Evolutionary conservation across 2,888 invertebrate species (phyloP), one percentile per base, ranked within the genome.

Genomic region (Nemurella pictetii): DNA sequence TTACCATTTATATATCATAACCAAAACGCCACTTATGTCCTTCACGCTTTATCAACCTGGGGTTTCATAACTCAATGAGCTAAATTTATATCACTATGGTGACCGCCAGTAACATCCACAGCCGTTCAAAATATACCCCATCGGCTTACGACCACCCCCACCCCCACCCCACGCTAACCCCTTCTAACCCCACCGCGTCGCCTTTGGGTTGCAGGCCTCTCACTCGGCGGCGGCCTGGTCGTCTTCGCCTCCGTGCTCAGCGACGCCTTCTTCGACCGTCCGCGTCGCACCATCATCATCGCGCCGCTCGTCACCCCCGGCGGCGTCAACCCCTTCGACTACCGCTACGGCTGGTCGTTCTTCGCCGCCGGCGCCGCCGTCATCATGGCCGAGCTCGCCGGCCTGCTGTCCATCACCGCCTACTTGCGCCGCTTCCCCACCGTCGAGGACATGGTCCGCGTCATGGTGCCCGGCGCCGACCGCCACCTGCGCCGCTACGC

Each of bases 331-430:
- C 36, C 84, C 27, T 85, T 86, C 77, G 87, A 89, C 88, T 93
- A 92, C 89, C 91, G 91, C 83, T 94, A 93, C 89, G 93, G 93
- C 80, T 94, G 93, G 94, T 93, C 93, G 87, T 92, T 93, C 88
- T 92, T 93, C 88, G 91, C 92, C 72, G 93, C 93, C 9, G 92
- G 93, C 72, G 90, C 92, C 84, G 93, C 93, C 82, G 91, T 94
- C 88, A 91, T 93, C 87, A 90, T 93, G 88, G 92, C 92, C n/a
- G 92, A 93, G 89, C 89, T 93, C 87, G 93, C 93, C 7, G 93
- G 93, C 0, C 91, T 93, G 25, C 90, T 93, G 86, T 92, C 92
- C 83, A 92, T 93, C 86, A 92, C 92, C 3, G 93, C 93, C 85
- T 93, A 93, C 89, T 91, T 93, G 88, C 91, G 92, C 86, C 90